Conservation (phyloP, 2,113 vertebrate species). For the Panthera leo region DNA sequence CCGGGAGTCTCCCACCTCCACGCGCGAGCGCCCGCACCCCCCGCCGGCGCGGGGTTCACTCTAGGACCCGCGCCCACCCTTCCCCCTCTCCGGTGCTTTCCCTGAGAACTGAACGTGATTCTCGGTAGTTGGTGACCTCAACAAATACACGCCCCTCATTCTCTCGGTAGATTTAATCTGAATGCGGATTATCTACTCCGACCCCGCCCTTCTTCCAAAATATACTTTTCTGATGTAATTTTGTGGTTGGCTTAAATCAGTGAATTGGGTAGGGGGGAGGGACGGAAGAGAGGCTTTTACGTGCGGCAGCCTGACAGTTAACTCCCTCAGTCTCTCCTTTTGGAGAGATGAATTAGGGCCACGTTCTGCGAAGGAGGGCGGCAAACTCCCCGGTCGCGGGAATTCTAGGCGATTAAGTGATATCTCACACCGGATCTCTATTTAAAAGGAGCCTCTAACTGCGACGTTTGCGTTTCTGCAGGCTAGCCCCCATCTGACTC, state of each 20-base stretch:
- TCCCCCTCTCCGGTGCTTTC: background rate
- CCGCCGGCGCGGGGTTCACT: constrained; percentile 84
- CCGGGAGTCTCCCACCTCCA: constrained; percentile 85
- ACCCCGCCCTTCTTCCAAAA: constrained; percentile 64
- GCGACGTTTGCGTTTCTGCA: constrained; percentile 55
- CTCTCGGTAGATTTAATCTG: constrained; percentile 26
- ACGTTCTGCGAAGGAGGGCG: background rate
- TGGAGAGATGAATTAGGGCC: background rate
- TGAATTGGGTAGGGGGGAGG: constrained; percentile 5
- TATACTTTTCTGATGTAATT: constrained; percentile 68
- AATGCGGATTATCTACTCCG: constrained; percentile 45
- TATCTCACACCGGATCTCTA: constrained; percentile 79
- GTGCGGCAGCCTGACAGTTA: constrained; percentile 35
- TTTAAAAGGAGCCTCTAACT: constrained; percentile 77
- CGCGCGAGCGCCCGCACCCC: constrained; percentile 87
- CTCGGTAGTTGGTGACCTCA: background rate
- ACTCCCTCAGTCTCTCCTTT: background rate
- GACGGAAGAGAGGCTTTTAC: background rate
- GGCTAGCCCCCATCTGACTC: constrained; percentile 74
- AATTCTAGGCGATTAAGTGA: constrained; percentile 75
- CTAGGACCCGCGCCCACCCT: background rate
- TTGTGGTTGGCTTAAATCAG: constrained; percentile 56
- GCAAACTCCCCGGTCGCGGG: background rate
- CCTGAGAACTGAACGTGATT: background rate
- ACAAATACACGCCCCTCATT: background rate